These are phyloP conservation scores for Halyomorpha halys DNA, from an alignment of 1,140 invertebrate species.

Conservation along the genomic window DNA sequence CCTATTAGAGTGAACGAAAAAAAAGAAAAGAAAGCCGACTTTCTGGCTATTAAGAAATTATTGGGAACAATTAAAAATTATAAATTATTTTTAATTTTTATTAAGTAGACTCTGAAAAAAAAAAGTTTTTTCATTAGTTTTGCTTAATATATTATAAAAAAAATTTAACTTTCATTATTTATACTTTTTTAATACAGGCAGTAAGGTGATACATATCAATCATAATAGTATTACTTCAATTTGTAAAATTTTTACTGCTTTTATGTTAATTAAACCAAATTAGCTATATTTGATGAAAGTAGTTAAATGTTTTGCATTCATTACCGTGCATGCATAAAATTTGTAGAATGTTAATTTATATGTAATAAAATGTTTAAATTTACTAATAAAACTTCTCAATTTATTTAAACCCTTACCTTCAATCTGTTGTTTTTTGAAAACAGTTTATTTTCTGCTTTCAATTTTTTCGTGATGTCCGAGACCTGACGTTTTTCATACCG, in stretches of 20 bases:
- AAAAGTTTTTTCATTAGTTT: background rate
- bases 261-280: no score
- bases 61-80: constrained; percentile 5
- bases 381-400: background rate
- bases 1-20: no score
- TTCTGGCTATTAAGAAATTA: background rate
- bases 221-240: constrained; percentile 2
- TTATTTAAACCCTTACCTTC: constrained; percentile 24
- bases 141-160: background rate
- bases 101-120: background rate
- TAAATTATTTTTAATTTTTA: background rate
- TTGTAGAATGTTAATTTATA: no score
- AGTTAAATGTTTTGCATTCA: no score
- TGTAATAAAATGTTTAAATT: no score
- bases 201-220: constrained; percentile 4
- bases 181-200: constrained; percentile 1
- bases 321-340: no score
- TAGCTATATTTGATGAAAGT: no score
- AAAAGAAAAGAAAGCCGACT: background rate
- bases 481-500: constrained; percentile 12
- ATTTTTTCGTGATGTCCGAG: constrained; percentile 25
- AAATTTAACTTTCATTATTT: background rate
- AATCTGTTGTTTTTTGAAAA: constrained; percentile 25
- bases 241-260: constrained; percentile 2
- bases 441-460: constrained; percentile 26